Evolutionary conservation across 1,140 invertebrate genomes (phyloP).

Genomic region (Heterodera carotae): DNA sequence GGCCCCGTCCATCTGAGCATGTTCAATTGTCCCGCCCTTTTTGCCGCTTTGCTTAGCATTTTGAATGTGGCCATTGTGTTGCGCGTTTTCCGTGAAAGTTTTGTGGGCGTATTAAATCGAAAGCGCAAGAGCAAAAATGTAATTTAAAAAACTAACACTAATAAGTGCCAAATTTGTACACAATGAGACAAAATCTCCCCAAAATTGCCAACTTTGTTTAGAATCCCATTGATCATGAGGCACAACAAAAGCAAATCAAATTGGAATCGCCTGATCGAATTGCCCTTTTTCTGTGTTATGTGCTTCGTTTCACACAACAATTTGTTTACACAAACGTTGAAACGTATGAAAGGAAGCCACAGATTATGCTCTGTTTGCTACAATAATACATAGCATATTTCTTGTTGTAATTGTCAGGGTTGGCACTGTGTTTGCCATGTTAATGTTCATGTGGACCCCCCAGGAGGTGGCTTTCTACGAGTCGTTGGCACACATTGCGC

Average conservation of each 20-base stretch:
- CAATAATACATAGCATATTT: too few relatives aligned
- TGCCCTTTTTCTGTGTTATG: slow-evolving; percentile 31
- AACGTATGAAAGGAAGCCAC: slow-evolving; percentile 20
- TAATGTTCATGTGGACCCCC: slow-evolving; percentile 8
- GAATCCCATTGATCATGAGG: not conserved
- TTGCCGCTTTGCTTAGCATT: not conserved
- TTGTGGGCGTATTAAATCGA: slow-evolving; percentile 31
- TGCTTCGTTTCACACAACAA: slow-evolving; percentile 37
- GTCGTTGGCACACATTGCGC: slow-evolving; percentile 14
- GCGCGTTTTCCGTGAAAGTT: slow-evolving; percentile 14
- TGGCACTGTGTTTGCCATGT: slow-evolving; percentile 23
- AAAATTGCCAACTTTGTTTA: not conserved
- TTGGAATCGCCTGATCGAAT: slow-evolving; percentile 33
- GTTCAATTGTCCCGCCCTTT: slow-evolving; percentile 4
- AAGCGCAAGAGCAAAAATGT: not conserved
- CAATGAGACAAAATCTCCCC: not conserved
- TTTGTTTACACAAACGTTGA: slow-evolving; percentile 43
- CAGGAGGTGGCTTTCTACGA: slow-evolving; percentile 31
- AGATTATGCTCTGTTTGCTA: slow-evolving; percentile 9
- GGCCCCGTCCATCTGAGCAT: slow-evolving; percentile 13
- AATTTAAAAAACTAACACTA: not conserved
- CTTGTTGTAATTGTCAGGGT: too few relatives aligned
- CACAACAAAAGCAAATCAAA: not conserved
- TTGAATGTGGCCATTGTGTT: slow-evolving; percentile 1
- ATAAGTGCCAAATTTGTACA: not conserved